Evolutionary conservation across 2,888 invertebrate species (phyloP).

Genomic region (Litoditis marina): DNA sequence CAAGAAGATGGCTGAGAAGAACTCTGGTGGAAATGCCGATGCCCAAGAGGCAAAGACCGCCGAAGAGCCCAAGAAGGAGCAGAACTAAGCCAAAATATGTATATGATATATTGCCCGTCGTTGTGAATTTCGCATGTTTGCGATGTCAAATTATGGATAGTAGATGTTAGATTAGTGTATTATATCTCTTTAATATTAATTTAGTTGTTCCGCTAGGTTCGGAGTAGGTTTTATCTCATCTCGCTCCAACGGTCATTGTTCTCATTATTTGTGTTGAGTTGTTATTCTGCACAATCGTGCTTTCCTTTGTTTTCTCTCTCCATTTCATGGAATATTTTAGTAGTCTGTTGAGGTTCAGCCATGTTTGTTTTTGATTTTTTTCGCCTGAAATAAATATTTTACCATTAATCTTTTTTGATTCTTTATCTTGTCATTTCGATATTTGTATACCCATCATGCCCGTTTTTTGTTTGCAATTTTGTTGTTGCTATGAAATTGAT

Average conservation of each 20-base stretch:
- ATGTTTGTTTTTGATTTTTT: background rate
- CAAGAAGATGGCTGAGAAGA: slow-evolving; percentile 78
- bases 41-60: slow-evolving; percentile 47
- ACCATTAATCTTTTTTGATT: background rate
- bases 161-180: background rate
- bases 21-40: slow-evolving; percentile 31
- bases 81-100: slow-evolving; percentile 13
- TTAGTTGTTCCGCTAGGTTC: background rate
- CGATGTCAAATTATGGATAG: background rate
- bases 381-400: background rate
- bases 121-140: background rate
- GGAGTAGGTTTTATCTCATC: background rate
- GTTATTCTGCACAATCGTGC: background rate
- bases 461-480: background rate
- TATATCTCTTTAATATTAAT: background rate
- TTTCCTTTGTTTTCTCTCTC: background rate
- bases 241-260: slow-evolving; percentile 4
- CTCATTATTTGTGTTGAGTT: slow-evolving; percentile 2
- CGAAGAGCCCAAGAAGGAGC: slow-evolving; percentile 47
- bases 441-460: background rate
- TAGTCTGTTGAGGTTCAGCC: background rate
- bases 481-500: no score
- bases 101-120: no score
- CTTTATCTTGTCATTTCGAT: background rate
- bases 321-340: background rate